Evolutionary conservation across 2,113 vertebrate genomes (phyloP), one percentile per base, ranked within the genome.

Genomic region (Oncorhynchus tshawytscha): DNA sequence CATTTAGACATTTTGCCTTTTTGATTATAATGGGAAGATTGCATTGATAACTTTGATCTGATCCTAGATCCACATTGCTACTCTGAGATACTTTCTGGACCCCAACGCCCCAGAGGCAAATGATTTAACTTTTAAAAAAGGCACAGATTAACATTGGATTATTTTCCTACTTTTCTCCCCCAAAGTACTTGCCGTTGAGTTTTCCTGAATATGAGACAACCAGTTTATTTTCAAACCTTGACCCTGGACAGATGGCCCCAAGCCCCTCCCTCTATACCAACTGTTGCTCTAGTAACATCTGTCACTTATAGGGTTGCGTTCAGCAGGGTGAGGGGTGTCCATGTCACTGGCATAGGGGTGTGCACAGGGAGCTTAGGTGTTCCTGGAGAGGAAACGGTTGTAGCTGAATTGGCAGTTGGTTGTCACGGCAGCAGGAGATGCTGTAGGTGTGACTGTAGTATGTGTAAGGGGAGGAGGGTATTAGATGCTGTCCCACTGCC

Each of bases 241-340:
- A 94, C 93, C 92, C 92, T 91, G 88, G 92, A 92, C 94, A 94
- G 94, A 94, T 94, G 94, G 93, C 87, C 85, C 84, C 76, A 87
- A 93, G 90, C 90, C 88, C 91, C 91, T 89, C 94, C 92, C 87
- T 85, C 84, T 87, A 84, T 91, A 90, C 93, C 92, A 94, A 94
- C 93, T 94, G 94, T 94, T 94, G 94, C 92, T 92, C 84, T 86
- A 89, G 82, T 90, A 93, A 93, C 94, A 94, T 94, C 94, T 94
- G 94, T 93, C 90, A 90, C 91, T 85, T 87, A 88, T 86, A 85
- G 86, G 70, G 69, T 83, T 79, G 66, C 18, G 29, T 25, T 68
- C 81, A 76, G 76, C 78, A 18, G 16, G 16, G 51, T 16, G 51
- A 54, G 51, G 51, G 12, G 51, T 18, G 16, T 54, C 51, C 39